Conservation (phyloP, 2,797 vertebrate genomes). For the Mus caroli region DNA sequence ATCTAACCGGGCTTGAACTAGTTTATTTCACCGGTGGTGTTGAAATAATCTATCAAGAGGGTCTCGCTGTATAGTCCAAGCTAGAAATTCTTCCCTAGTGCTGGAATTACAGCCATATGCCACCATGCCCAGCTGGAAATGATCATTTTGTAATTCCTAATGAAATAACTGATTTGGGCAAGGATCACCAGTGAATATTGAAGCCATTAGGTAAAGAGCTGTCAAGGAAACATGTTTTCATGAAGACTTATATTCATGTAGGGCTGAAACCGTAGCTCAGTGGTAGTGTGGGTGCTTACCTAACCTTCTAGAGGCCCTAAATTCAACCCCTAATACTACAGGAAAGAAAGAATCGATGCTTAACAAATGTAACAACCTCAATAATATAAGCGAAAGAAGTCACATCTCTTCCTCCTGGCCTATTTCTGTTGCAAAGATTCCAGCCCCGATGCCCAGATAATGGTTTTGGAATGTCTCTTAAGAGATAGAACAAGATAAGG, state of each 20-base stretch:
- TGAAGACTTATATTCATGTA: neutral
- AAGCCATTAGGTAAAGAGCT: neutral
- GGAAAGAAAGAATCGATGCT: neutral
- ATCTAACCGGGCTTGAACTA: neutral
- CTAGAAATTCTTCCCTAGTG: neutral
- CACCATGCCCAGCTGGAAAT: neutral
- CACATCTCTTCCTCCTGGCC: neutral
- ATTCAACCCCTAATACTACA: neutral
- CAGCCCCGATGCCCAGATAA: too few species aligned
- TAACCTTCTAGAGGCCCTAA: neutral
- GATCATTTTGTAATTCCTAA: slow-evolving; percentile 16
- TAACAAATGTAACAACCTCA: neutral
- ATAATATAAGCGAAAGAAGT: slow-evolving; percentile 17
- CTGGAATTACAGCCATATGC: neutral
- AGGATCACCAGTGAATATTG: neutral
- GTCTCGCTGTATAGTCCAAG: too few species aligned
- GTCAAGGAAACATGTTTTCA: neutral
- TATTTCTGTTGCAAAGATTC: neutral
- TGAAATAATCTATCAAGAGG: neutral
- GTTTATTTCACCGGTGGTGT: neutral
- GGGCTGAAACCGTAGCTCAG: neutral
- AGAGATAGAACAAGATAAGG: too few species aligned
- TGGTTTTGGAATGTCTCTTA: too few species aligned
- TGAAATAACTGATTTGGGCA: neutral
- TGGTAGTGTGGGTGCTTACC: neutral